Conservation (phyloP, 1,140 invertebrate genomes). For the Andricus grossulariae region DNA sequence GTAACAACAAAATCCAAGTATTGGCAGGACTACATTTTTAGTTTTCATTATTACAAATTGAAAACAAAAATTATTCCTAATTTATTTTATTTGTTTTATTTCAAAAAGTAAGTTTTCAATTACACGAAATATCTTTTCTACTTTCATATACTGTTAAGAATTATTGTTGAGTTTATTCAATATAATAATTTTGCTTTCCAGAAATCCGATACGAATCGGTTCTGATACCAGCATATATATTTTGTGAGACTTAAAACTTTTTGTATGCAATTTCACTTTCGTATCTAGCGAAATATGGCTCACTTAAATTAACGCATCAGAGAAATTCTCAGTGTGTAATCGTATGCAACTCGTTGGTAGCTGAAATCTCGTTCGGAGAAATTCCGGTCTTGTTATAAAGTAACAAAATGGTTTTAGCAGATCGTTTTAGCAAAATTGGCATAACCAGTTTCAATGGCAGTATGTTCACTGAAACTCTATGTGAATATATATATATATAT, state of each 20-base stretch:
- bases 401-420: conserved; percentile 7
- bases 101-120: no score
- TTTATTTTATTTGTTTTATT: no score
- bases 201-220: conserved; percentile 18
- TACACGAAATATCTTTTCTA: not conserved
- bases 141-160: not conserved
- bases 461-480: conserved; percentile 26
- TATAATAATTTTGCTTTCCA: not conserved
- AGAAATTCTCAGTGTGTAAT: conserved; percentile 18
- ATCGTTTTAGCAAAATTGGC: conserved; percentile 12
- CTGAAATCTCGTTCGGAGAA: not conserved
- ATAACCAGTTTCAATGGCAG: conserved; percentile 14
- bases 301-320: conserved; percentile 30
- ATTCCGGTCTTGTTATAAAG: conserved; percentile 16
- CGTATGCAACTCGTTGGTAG: conserved; percentile 18
- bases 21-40: no score
- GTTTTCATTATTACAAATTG: no score
- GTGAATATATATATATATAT: not conserved
- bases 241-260: conserved; percentile 10
- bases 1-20: no score
- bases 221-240: conserved; percentile 1
- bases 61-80: no score
- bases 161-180: not conserved
- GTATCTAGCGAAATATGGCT: conserved; percentile 1
- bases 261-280: conserved; percentile 20